Base-by-base conservation (phyloP, 2,113 vertebrate species). In the Nycticebus coucang region DNA sequence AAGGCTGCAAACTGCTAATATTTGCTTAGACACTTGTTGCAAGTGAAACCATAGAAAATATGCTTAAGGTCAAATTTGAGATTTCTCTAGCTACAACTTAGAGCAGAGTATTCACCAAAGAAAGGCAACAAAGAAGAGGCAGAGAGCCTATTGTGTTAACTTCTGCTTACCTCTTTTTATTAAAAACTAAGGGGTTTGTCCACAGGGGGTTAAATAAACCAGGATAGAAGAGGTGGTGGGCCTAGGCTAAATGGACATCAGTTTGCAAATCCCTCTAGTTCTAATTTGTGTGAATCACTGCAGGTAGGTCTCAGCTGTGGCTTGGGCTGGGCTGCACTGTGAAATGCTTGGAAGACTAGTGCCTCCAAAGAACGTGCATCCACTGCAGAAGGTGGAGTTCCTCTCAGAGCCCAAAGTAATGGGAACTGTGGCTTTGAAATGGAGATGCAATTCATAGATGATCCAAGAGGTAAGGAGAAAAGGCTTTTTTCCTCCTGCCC, bases 21-120 rank as follows among this genome's bases (percentile, higher is more conserved):
- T 94, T 78, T 96, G 66, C 83, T 94, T 95, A 93, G 85, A 84
- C 33, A 93, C 0, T 3, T 86, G 78, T 95, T 57, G 91, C 35
- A 95, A 94, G 59, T 64, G 60, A 95, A 97, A 69, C 69, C 41
- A 72, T 95, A 92, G 72, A 74, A 96, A 97, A 80, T 81, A 93
- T n/a, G 5, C 41, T 41, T 74, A 83, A 66, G 72, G 57, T n/a
- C 88, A 96, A 88, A 92, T 30, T 24, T 90, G 92, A 90, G 80
- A 94, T 95, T 80, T 95, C 55, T 85, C 35, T 90, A 77, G 53
- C 21, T 78, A 22, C 28, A 68, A 22, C 79, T 60, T 68, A 57
- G 69, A 77, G 53, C 33, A 82, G 24, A 87, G 17, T 18, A 8
- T 60, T 95, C 64, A 45, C 50, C 33, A 55, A 62, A 59, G 30